Percentiles rank a stretch among this genome's conserved stretches.
Evolutionary conservation across 2,797 vertebrate genomes (phyloP).

Genomic region (Pseudotriccus pelzelni): DNA sequence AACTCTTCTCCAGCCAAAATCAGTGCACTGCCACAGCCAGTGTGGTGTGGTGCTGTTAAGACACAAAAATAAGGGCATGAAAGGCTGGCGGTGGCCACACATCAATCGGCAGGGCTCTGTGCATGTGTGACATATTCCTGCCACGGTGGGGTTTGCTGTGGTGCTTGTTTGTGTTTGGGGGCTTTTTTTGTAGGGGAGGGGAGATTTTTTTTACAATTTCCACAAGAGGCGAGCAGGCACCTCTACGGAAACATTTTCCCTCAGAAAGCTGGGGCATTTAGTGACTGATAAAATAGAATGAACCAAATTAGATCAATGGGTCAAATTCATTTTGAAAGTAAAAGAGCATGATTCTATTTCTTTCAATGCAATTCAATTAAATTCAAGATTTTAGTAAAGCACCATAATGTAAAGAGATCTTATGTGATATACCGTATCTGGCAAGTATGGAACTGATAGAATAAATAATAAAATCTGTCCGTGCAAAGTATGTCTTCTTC

Average conservation of each 20-base stretch:
- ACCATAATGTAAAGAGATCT: background rate
- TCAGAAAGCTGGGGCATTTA: background rate
- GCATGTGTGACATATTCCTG: background rate
- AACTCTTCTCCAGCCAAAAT: background rate
- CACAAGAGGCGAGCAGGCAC: background rate
- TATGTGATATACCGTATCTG: background rate
- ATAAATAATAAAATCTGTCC: background rate
- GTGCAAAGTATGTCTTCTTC: background rate
- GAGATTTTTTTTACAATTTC: background rate
- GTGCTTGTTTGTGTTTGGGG: background rate
- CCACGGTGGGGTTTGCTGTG: too few relatives aligned
- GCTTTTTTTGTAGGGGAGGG: background rate
- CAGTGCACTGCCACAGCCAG: background rate
- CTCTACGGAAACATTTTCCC: background rate
- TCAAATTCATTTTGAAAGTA: background rate
- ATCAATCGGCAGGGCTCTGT: background rate
- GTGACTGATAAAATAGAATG: background rate
- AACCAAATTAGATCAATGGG: background rate
- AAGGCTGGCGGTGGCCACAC: background rate
- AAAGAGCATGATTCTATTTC: background rate
- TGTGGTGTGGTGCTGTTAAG: background rate
- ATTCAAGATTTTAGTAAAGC: background rate
- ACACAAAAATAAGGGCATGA: background rate
- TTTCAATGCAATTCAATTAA: background rate
- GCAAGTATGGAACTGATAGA: background rate